These are phyloP conservation scores for Tanypteryx hageni DNA, from an alignment of 2,888 invertebrate genomes.

Conservation along the genomic window DNA sequence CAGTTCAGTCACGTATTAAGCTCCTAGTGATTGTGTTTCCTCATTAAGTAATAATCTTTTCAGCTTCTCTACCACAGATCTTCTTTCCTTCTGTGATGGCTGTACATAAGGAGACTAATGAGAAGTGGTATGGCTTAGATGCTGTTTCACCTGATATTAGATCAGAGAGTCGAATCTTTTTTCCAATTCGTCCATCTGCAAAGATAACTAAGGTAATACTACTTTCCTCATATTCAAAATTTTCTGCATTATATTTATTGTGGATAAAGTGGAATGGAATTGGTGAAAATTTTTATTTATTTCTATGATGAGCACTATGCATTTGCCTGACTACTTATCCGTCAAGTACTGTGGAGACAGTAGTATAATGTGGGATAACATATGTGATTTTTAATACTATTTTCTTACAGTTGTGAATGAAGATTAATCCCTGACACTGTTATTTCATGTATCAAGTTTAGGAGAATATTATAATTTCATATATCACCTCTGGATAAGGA, in stretches of 20 bases:
- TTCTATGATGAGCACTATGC: no score
- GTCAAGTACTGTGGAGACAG: no score
- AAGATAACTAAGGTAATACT: constrained; percentile 75
- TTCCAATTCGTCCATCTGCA: constrained; percentile 75
- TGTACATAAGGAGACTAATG: constrained; percentile 72
- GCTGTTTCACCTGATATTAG: constrained; percentile 75
- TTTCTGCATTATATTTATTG: not conserved
- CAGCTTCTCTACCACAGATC: constrained; percentile 77
- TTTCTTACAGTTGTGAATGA: no score
- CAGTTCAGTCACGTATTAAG: not conserved
- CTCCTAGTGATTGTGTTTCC: not conserved
- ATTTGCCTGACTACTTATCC: no score
- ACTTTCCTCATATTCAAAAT: not conserved
- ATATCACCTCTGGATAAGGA: no score
- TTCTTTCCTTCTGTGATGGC: constrained; percentile 78
- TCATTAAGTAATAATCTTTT: constrained; percentile 38
- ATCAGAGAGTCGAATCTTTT: constrained; percentile 72
- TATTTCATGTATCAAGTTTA: no score
- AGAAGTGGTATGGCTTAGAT: constrained; percentile 74
- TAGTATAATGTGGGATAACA: no score
- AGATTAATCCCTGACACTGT: no score
- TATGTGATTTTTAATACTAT: no score
- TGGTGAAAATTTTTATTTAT: no score
- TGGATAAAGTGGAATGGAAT: not conserved
- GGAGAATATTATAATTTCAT: no score